Conservation (phyloP, 1,140 invertebrate genomes). For the Amyelois transitella region DNA sequence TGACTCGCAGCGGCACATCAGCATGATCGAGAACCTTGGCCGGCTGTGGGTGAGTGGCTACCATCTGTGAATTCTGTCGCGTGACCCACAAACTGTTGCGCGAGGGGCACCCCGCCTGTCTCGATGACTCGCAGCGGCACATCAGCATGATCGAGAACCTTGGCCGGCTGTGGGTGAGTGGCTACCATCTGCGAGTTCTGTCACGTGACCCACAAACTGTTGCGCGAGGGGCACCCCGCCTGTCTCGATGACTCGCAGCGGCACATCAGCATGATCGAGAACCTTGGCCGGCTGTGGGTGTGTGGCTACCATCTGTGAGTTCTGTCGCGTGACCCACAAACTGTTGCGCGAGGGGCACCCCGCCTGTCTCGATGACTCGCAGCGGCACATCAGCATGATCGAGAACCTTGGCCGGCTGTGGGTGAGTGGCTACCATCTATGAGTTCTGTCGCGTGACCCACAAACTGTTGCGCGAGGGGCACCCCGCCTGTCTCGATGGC, state of each 20-base stretch:
- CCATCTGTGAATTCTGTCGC: constrained; percentile 99
- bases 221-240: constrained; percentile 94
- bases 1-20: constrained; percentile 86
- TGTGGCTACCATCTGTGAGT: too few species aligned
- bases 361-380: constrained; percentile 88
- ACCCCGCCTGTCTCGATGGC: constrained; percentile 88
- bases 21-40: constrained; percentile 87
- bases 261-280: constrained; percentile 83
- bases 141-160: constrained; percentile 85
- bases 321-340: too few species aligned
- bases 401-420: constrained; percentile 92
- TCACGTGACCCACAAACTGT: constrained; percentile 95
- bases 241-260: constrained; percentile 89
- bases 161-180: constrained; percentile 89
- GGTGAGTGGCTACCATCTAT: too few species aligned
- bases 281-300: constrained; percentile 93
- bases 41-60: constrained; percentile 90
- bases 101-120: constrained; percentile 93
- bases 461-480: too few species aligned
- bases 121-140: constrained; percentile 88
- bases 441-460: too few species aligned
- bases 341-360: too few species aligned
- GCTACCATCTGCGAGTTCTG: too few species aligned
- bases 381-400: constrained; percentile 83
- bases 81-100: constrained; percentile 96